phyloP scores from a whole-genome alignment of 2,888 invertebrate species.

The Coleophora deauratella region DNA sequence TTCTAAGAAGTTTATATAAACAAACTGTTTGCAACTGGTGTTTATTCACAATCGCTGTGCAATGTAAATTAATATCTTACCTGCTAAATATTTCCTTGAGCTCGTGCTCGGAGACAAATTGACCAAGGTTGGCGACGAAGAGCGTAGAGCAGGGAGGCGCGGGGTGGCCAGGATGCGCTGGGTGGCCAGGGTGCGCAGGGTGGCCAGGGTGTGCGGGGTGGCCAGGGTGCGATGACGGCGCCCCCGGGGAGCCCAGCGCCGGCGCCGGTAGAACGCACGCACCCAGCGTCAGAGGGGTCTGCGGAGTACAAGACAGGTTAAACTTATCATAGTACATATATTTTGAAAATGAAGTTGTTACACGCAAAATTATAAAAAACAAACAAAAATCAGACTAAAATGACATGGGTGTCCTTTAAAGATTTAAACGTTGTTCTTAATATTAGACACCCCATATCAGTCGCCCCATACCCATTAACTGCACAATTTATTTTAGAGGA shows the following conservation, averaged over 20 bases:
- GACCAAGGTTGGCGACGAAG: conserved; percentile 98
- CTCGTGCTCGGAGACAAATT: conserved; percentile 98
- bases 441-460: too few relatives aligned
- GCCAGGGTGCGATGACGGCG: conserved; percentile 79
- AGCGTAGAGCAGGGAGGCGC: conserved; percentile 97
- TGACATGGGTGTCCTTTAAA: background rate
- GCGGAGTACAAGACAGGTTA: conserved; percentile 5
- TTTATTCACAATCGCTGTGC: background rate
- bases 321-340: too few relatives aligned
- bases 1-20: too few relatives aligned
- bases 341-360: conserved; percentile 4
- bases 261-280: conserved; percentile 95
- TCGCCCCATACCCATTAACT: too few relatives aligned
- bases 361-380: background rate
- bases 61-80: conserved; percentile 75
- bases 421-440: too few relatives aligned
- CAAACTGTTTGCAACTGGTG: too few relatives aligned
- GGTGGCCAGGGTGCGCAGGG: conserved; percentile 82
- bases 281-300: conserved; percentile 72
- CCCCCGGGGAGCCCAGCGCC: conserved; percentile 92
- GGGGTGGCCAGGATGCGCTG: conserved; percentile 68
- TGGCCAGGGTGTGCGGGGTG: conserved; percentile 54
- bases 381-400: too few relatives aligned
- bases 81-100: conserved; percentile 98
- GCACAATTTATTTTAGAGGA: too few relatives aligned